phyloP scores from a whole-genome alignment of 2,797 vertebrate genomes.

The Danio aesculapii region DNA sequence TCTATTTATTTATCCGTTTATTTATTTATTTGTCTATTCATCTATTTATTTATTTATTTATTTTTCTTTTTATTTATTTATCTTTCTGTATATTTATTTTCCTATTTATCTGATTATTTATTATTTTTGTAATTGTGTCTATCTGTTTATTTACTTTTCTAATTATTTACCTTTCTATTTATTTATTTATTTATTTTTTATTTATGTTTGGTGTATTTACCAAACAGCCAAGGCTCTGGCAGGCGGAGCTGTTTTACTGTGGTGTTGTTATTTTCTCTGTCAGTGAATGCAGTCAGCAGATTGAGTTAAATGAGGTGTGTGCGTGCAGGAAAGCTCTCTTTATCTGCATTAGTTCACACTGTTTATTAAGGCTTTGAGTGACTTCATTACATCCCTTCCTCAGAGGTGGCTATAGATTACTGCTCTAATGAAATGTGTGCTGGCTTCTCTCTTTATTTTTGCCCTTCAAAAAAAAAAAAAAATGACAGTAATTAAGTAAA shows the following conservation, averaged over 20 bases:
- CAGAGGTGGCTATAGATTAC: conserved; percentile 10
- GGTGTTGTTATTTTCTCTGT: not conserved
- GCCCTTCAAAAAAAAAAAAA: conserved; percentile 38
- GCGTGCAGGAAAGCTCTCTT: conserved; percentile 3
- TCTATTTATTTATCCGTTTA: not conserved
- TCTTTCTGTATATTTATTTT: too few relatives aligned
- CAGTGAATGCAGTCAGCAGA: conserved; percentile 36
- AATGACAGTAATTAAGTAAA: conserved; percentile 57
- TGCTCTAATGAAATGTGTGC: conserved; percentile 35
- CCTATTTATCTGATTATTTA: too few relatives aligned
- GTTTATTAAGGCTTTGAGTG: conserved; percentile 52
- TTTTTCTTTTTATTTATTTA: too few relatives aligned
- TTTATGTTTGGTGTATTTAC: not conserved
- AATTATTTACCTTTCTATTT: not conserved
- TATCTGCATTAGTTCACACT: conserved; percentile 35
- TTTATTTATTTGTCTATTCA: not conserved
- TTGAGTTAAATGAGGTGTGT: conserved; percentile 48
- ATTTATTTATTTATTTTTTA: not conserved
- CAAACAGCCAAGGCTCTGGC: not conserved
- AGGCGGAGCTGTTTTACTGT: not conserved
- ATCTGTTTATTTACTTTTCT: too few relatives aligned
- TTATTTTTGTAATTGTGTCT: too few relatives aligned
- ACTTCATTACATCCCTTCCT: conserved; percentile 39
- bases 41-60: too few relatives aligned
- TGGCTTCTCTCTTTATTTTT: conserved; percentile 44